These are phyloP conservation scores for Pachydiplax longipennis DNA, from an alignment of 2,888 invertebrate species.

Conservation along the genomic window DNA sequence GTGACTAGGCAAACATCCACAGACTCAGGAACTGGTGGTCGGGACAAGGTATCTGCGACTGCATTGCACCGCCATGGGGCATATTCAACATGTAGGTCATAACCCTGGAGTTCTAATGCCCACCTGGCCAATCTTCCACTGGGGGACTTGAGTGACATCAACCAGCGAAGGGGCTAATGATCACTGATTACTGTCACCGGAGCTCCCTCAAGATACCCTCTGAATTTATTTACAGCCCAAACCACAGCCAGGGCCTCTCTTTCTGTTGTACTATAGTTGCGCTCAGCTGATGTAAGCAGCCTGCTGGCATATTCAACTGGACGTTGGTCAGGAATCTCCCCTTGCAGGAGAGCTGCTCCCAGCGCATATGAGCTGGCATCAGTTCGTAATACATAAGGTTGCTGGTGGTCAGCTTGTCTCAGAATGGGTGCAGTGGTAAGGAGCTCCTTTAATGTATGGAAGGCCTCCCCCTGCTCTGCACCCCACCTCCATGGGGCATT, in stretches of 20 bases:
- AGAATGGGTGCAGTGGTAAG: too few species aligned
- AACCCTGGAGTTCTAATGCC: too few species aligned
- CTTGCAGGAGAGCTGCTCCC: neutral
- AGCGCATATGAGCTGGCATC: accelerated
- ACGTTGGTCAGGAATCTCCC: neutral
- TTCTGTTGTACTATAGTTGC: slow-evolving; percentile 58
- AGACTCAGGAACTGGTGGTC: neutral
- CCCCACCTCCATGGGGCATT: too few species aligned
- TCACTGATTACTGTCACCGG: slow-evolving; percentile 58
- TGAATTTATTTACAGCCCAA: slow-evolving; percentile 57
- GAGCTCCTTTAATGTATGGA: too few species aligned
- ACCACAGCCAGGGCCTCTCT: slow-evolving; percentile 57
- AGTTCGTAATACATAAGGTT: neutral
- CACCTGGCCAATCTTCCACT: slow-evolving; percentile 60
- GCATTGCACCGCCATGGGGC: slow-evolving; percentile 56
- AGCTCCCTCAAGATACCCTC: slow-evolving; percentile 58
- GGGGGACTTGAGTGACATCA: slow-evolving; percentile 57
- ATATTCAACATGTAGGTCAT: slow-evolving; percentile 57
- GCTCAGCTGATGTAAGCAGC: slow-evolving; percentile 52
- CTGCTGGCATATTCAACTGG: neutral
- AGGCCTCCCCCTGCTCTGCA: too few species aligned
- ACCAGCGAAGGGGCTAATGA: slow-evolving; percentile 61
- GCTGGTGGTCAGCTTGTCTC: too few species aligned
- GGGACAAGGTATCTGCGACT: slow-evolving; percentile 55
- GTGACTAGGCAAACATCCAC: neutral